Base-by-base conservation (phyloP, 1,140 invertebrate species). In the Philopotamus ludificatus region DNA sequence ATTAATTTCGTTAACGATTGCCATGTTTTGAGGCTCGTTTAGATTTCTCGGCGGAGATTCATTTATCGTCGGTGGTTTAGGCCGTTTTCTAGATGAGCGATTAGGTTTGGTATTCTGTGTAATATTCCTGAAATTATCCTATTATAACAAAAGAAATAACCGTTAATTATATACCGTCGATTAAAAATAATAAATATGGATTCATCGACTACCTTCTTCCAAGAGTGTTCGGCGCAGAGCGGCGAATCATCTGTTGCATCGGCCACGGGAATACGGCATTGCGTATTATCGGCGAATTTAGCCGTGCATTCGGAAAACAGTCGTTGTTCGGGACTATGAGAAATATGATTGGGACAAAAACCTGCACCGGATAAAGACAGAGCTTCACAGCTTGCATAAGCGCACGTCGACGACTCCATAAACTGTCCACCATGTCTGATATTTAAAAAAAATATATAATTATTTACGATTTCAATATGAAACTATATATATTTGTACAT, bases 301-400 rank as follows among this genome's bases (percentile, higher is more conserved):
- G 92, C 93, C 59, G 92, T 93, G 78, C 94, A 97, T 71, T 92
- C 88, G 66, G 89, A 88, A 78, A 94, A 96, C 45, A 96, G 79
- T 67, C 91, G 84, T 77, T 97, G 94, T 70, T 94, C 91, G 23
- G 87, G 84, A 74, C 94, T 94, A 67, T 89, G 83, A 79, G 93
- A 92, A 63, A 96, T 92, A 78, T 97, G 94, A 59, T 86, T 80
- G 15, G 88, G 79, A 75, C 94, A 96, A 73, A 94, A 89, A 20
- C 89, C 86, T 0, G 89, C 87, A 73, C 89, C 93, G 0, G 93
- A 92, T 71, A 96, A 74, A n/a, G 88, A 88, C 1, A 78, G 74
- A 57, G 84, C 82, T 7, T 74, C 77, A 75, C 90, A 92, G 18
- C 77, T 66, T 1, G 53, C 26, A 9, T 18, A 20, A 26, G 39